Base-by-base conservation (phyloP, 2,888 invertebrate genomes). In the Tuta absoluta region DNA sequence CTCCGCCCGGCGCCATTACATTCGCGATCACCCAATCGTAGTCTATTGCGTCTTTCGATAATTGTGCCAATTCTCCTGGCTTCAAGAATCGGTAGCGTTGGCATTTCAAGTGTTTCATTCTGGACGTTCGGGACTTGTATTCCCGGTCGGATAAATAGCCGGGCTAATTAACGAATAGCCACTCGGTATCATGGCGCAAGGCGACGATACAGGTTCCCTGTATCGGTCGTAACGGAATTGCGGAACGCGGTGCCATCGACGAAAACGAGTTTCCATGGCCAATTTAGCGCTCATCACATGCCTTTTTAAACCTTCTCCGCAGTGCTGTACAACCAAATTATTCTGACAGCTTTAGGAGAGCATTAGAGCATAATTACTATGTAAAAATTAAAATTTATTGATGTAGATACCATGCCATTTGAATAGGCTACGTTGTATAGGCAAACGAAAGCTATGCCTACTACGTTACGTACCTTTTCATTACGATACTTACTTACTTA, bases 1-100 rank as follows among this genome's bases (percentile, higher is more conserved):
- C 65, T 68, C 66, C 68, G 71, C 81, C 82, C 79, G 80, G 77
- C 74, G 66, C 70, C 33, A 33, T n/a, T n/a, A n/a, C n/a, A n/a
- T 71, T 69, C 68, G 68, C 76, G 77, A 77, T 76, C 72, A 77
- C 79, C 75, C 76, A 86, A 84, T 84, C 82, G 78, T 72, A 77
- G 80, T 80, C 76, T 84, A 84, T 79, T 87, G 84, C 85, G 86
- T 77, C 78, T 81, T 73, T 74, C 67, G 70, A 75, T 75, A 56
- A 63, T 56, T 56, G 63, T 56, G 63, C 63, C 63, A 63, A 63
- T 62, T 62, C 23, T 51, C 19, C 53, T 53, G 24, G 10, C 28
- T 63, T 63, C 21, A 45, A 17, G 33, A 37, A 41, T 21, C 21
- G 41, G 7, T 14, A 14, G 41, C 41, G 12, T 41, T 45, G 58